Evolutionary conservation across 2,113 vertebrate species (phyloP).

Genomic region (Solea solea): DNA sequence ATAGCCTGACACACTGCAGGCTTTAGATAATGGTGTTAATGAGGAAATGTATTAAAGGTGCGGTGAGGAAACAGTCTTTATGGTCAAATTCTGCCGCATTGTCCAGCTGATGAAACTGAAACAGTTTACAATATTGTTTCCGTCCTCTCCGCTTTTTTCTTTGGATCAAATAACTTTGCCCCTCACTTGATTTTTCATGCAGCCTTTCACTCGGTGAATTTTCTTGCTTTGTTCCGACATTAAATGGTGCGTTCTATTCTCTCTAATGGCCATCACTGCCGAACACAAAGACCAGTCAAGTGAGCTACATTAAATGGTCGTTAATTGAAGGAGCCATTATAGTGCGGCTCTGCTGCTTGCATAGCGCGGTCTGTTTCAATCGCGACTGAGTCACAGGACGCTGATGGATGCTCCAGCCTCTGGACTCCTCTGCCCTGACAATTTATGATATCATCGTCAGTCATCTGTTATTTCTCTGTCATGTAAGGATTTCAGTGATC

Average conservation of each 20-base stretch:
- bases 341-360: conserved; percentile 25
- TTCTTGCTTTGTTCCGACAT: conserved; percentile 45
- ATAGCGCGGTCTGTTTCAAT: conserved; percentile 26
- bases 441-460: background rate
- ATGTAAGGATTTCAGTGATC: background rate
- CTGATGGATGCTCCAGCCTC: conserved; percentile 23
- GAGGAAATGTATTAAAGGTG: background rate
- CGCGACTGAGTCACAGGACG: conserved; percentile 33
- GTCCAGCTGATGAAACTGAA: conserved; percentile 5
- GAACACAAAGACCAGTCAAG: conserved; percentile 65
- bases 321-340: conserved; percentile 72
- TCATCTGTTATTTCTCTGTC: background rate
- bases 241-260: conserved; percentile 45
- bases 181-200: conserved; percentile 29
- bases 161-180: conserved; percentile 18
- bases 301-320: conserved; percentile 61
- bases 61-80: background rate
- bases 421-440: conserved; percentile 17
- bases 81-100: conserved; percentile 6
- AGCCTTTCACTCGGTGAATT: conserved; percentile 41
- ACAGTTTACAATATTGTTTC: background rate
- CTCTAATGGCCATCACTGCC: conserved; percentile 43
- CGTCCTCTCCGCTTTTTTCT: conserved; percentile 1
- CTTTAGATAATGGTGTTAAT: conserved; percentile 1
- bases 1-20: conserved; percentile 9